Evolutionary conservation across 2,888 invertebrate species (phyloP), one percentile per base, ranked within the genome.

Genomic region (Ceramica pisi): DNA sequence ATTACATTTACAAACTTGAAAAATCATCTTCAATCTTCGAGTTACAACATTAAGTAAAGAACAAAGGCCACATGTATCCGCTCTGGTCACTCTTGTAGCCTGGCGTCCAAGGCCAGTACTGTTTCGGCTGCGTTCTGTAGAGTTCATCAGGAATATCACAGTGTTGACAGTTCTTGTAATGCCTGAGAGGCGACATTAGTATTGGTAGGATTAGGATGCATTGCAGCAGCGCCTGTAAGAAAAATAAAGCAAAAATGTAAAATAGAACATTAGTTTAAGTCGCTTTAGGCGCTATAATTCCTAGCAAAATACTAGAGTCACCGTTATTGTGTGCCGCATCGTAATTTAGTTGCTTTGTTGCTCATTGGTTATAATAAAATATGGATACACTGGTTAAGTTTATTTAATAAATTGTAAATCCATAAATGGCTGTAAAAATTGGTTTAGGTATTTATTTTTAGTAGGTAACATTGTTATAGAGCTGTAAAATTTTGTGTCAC

Each of bases 81-180:
- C 87, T 77, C 4, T 84, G 56, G 46, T 91, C 86, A n/a, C 86
- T 87, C 63, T 81, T 83, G 72, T 93, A 93, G 0, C 92, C 94
- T 0, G 94, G 90, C 38, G 86, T 65, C 89, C 91, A 94, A 0
- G 94, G 94, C 93, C 94, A 94, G 67, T 87, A 86, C 4, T 82
- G 73, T 61, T 63, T 85, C 8, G 74, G 74, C 44, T 71, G 44
- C 5, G 51, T 19, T 1, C 48, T 51, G 14, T 41, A 23, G 9
- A 56, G 2, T 0, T 75, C 67, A 0, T 55, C 19, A 19, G 70
- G 26, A n/a, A 50, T n/a, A 7, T 82, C 83, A 51, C 87, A 88
- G 2, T 41, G 44, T 1, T 65, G 57, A 57, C 85, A 86, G 65
- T 75, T 81, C 21, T 46, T 76, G 66, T 78, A 64, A 10, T 76